Percentiles rank a stretch among this genome's conserved stretches.
These are phyloP conservation scores for Perdix hodgsoniae DNA, from an alignment of 2,797 vertebrate genomes.

Conservation along the genomic window DNA sequence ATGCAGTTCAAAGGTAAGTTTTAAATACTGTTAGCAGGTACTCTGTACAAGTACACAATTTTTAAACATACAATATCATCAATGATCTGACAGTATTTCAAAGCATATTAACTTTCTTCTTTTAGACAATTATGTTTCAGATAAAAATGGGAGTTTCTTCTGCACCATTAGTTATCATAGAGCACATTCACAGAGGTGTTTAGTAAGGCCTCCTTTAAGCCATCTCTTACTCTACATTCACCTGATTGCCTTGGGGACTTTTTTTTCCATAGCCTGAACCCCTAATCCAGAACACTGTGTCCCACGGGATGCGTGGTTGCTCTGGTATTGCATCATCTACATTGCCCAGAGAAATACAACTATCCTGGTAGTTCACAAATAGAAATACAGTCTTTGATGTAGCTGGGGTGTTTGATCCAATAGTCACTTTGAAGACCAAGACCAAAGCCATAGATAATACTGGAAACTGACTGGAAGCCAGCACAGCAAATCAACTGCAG, in stretches of 20 bases:
- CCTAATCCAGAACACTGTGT: neutral
- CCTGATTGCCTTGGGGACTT: neutral
- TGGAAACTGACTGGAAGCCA: neutral
- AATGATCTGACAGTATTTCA: neutral
- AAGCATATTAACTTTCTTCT: neutral
- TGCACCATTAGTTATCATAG: neutral
- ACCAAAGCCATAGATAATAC: neutral
- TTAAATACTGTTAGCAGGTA: neutral
- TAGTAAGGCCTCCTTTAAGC: neutral
- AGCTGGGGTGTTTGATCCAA: constrained; percentile 18
- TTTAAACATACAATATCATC: neutral
- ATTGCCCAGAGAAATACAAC: neutral
- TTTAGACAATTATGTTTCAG: neutral
- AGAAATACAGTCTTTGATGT: constrained; percentile 10
- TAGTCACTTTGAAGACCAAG: constrained; percentile 33
- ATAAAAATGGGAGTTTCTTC: neutral
- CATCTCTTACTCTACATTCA: neutral
- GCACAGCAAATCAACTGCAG: neutral
- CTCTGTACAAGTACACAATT: neutral
- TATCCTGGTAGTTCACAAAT: constrained; percentile 18
- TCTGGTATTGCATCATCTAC: neutral
- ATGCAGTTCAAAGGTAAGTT: neutral
- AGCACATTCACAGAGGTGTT: neutral
- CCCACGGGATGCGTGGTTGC: neutral
- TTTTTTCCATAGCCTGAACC: neutral